phyloP scores from a whole-genome alignment of 2,888 invertebrate genomes.

The Microdon myrmicae region DNA sequence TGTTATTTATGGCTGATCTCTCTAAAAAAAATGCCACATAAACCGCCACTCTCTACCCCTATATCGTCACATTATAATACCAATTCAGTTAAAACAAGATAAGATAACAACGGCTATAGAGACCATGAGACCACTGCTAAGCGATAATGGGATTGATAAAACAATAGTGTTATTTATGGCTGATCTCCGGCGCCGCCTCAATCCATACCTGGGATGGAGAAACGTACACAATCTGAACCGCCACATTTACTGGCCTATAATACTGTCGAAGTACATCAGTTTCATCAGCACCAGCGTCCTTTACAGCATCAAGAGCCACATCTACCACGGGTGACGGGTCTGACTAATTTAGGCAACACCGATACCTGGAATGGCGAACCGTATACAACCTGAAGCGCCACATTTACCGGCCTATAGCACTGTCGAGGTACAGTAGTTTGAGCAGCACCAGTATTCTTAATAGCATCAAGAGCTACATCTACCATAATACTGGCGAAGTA shows the following conservation, averaged over 20 bases:
- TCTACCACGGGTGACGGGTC: constrained; percentile 77
- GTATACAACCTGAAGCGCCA: too few relatives aligned
- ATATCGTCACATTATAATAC: constrained; percentile 18
- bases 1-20: too few relatives aligned
- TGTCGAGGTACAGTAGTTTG: too few relatives aligned
- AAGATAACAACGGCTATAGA: constrained; percentile 57
- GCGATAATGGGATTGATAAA: constrained; percentile 36
- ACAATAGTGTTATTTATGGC: constrained; percentile 48
- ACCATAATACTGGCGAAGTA: too few relatives aligned
- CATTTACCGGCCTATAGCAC: too few relatives aligned
- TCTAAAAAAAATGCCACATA: constrained; percentile 66
- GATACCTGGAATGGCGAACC: too few relatives aligned
- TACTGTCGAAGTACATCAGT: not conserved
- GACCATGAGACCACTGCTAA: constrained; percentile 55
- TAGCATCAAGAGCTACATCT: too few relatives aligned
- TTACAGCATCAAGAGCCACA: constrained; percentile 3
- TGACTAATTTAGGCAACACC: constrained; percentile 94
- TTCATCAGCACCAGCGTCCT: constrained; percentile 9
- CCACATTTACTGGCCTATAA: too few relatives aligned
- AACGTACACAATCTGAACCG: constrained; percentile 57
- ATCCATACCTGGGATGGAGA: constrained; percentile 62
- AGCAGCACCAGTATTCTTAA: too few relatives aligned
- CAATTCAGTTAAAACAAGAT: constrained; percentile 56
- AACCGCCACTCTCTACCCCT: constrained; percentile 54
- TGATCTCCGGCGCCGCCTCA: constrained; percentile 54